These are phyloP conservation scores for Leptopterna dolabrata DNA, from an alignment of 2,888 invertebrate species.

Conservation along the genomic window DNA sequence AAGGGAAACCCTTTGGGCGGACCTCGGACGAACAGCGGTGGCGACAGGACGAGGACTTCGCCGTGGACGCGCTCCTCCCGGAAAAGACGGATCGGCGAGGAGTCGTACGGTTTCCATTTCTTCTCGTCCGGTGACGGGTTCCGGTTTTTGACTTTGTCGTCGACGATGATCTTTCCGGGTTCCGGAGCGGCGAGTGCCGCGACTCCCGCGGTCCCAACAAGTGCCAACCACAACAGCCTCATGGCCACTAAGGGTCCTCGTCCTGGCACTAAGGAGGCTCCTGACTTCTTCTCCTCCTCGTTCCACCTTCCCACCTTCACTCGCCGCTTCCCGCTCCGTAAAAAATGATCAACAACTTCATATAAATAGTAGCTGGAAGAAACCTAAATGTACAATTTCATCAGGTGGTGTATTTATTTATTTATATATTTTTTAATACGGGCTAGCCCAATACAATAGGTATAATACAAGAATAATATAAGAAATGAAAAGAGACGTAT, in stretches of 20 bases:
- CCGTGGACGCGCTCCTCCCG: slow-evolving; percentile 49
- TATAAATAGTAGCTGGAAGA: no score
- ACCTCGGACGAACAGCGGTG: slow-evolving; percentile 46
- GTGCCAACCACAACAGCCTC: slow-evolving; percentile 49
- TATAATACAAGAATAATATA: no score
- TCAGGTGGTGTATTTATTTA: no score
- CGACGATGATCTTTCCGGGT: slow-evolving; percentile 40
- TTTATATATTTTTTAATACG: no score
- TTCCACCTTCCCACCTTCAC: background rate
- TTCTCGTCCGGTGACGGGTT: background rate
- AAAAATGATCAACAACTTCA: background rate
- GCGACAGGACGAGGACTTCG: slow-evolving; percentile 46
- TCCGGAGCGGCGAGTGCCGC: background rate
- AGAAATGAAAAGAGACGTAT: no score
- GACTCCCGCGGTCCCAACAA: background rate
- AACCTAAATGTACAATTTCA: no score
- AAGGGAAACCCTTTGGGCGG: slow-evolving; percentile 53
- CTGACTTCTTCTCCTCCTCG: background rate
- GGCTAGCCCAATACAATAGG: no score
- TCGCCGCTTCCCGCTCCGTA: background rate
- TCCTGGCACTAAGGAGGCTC: background rate
- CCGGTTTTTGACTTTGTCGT: slow-evolving; percentile 27
- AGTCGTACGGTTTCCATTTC: slow-evolving; percentile 25
- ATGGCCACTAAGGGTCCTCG: slow-evolving; percentile 23
- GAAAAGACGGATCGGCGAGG: background rate